These are phyloP conservation scores for Leucozona laternaria DNA, from an alignment of 2,888 invertebrate species.

Conservation along the genomic window DNA sequence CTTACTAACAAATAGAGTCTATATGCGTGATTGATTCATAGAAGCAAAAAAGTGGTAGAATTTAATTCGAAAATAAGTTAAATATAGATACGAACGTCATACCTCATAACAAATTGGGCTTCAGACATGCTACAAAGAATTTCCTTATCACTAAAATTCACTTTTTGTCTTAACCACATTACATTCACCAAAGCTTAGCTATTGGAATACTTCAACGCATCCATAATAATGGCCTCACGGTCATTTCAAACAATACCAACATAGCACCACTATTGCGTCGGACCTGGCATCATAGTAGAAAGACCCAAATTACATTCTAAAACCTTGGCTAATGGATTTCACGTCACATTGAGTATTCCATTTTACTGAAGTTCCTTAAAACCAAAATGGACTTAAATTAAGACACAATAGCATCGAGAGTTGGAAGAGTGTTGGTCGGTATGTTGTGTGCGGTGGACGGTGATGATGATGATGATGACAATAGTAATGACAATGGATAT, in stretches of 20 bases:
- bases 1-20: no score
- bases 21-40: no score
- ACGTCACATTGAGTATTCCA: conserved; percentile 33
- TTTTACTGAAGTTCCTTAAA: conserved; percentile 34
- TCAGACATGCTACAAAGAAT: no score
- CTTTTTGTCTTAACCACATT: neutral
- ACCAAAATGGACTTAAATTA: conserved; percentile 40
- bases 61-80: no score
- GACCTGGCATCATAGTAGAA: neutral
- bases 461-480: conserved; percentile 9
- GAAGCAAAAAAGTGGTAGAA: no score
- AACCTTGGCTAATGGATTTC: conserved; percentile 34
- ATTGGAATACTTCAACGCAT: neutral
- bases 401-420: conserved; percentile 37
- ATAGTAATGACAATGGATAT: conserved; percentile 57
- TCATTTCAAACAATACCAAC: conserved; percentile 13
- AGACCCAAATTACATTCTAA: conserved; percentile 14
- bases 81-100: no score
- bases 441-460: conserved; percentile 18
- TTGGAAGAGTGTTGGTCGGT: neutral
- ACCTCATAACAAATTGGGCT: no score
- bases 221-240: conserved; percentile 11
- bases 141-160: neutral
- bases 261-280: neutral
- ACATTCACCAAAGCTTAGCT: conserved; percentile 7